Conservation (phyloP, 2,888 invertebrate genomes). For the Aleiodes leptofemur region DNA sequence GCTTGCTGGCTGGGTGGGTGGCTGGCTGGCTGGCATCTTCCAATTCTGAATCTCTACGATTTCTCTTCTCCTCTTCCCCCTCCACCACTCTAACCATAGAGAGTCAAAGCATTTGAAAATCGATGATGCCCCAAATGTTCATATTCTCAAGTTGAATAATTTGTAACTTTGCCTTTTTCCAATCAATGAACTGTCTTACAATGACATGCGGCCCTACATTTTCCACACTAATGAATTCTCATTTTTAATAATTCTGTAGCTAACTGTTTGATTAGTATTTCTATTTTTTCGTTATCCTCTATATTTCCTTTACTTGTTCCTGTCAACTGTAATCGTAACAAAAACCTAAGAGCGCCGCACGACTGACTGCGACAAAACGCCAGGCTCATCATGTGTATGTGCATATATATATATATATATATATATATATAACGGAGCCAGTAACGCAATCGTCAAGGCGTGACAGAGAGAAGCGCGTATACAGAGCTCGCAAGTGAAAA, state of each 20-base stretch:
- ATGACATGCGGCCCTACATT: neutral
- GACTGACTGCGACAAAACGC: constrained; percentile 54
- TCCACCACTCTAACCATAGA: neutral
- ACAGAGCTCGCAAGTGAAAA: constrained; percentile 45
- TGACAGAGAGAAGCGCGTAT: constrained; percentile 59
- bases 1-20: too few species aligned
- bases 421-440: constrained; percentile 68
- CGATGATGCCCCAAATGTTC: constrained; percentile 29
- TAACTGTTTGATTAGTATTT: too few species aligned
- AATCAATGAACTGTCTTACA: neutral
- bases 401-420: neutral
- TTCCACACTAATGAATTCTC: too few species aligned
- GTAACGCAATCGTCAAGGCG: constrained; percentile 70
- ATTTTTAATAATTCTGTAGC: too few species aligned
- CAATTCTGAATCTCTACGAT: neutral
- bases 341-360: constrained; percentile 22
- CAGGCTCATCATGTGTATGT: constrained; percentile 46
- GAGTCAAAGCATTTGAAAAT: too few species aligned
- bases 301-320: neutral
- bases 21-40: neutral
- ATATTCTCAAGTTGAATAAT: neutral
- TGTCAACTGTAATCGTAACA: constrained; percentile 9
- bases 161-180: neutral
- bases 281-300: neutral
- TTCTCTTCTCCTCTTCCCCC: neutral